Conservation (phyloP, 2,113 vertebrate genomes). For the Oncorhynchus keta region DNA sequence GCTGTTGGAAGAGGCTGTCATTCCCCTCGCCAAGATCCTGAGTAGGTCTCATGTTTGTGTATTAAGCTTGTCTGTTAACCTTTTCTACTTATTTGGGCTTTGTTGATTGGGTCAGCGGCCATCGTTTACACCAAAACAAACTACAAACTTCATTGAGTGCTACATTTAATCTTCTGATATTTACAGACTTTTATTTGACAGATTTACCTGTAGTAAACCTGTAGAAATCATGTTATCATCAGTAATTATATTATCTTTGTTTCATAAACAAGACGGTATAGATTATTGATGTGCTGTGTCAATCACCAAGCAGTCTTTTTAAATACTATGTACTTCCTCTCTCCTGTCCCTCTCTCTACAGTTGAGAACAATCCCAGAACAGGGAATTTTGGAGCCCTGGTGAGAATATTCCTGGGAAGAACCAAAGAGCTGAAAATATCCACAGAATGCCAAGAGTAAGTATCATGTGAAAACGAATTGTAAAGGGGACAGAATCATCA, state of each 20-base stretch:
- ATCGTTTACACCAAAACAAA: not conserved
- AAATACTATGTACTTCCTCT: not conserved
- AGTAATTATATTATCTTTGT: too few species aligned
- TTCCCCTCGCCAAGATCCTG: slow-evolving; percentile 87
- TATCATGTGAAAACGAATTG: slow-evolving; percentile 25
- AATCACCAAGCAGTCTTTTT: not conserved
- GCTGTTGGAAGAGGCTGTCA: slow-evolving; percentile 89
- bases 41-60: slow-evolving; percentile 74
- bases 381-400: slow-evolving; percentile 88
- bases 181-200: too few species aligned
- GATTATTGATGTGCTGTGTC: not conserved
- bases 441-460: slow-evolving; percentile 98
- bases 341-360: slow-evolving; percentile 42
- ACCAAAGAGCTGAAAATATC: slow-evolving; percentile 98
- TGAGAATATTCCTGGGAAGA: slow-evolving; percentile 93
- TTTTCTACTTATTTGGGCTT: not conserved
- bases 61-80: not conserved
- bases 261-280: too few species aligned
- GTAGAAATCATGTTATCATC: too few species aligned
- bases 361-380: slow-evolving; percentile 97
- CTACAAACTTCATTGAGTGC: not conserved
- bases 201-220: too few species aligned
- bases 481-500: not conserved
- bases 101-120: not conserved
- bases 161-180: not conserved